phyloP scores from a whole-genome alignment of 2,797 vertebrate species.

The Erpetoichthys calabaricus region DNA sequence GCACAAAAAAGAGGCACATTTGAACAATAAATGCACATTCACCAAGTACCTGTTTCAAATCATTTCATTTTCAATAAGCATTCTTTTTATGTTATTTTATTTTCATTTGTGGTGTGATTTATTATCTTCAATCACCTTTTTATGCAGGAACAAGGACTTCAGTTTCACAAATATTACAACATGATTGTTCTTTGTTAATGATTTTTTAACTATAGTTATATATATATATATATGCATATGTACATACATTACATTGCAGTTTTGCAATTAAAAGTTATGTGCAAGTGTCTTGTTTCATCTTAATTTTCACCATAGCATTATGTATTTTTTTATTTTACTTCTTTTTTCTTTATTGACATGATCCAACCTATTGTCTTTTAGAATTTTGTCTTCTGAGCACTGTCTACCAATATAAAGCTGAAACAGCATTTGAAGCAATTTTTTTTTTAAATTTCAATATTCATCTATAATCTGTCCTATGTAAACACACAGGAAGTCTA shows the following conservation, averaged over 20 bases:
- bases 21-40: conserved; percentile 37
- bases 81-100: conserved; percentile 27
- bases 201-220: too few species aligned
- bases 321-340: too few species aligned
- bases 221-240: too few species aligned
- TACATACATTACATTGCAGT: too few species aligned
- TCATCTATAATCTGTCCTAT: conserved; percentile 14
- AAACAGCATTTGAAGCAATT: conserved; percentile 23
- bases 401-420: too few species aligned
- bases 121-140: conserved; percentile 22
- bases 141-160: conserved; percentile 26
- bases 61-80: conserved; percentile 12
- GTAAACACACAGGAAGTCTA: conserved; percentile 12
- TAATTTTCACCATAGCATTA: too few species aligned
- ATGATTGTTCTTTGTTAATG: too few species aligned
- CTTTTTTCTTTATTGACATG: too few species aligned
- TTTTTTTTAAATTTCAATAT: conserved; percentile 6
- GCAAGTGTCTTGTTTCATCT: too few species aligned
- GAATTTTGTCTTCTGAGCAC: too few species aligned
- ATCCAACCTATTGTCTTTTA: too few species aligned
- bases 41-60: conserved; percentile 35
- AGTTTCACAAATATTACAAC: conserved; percentile 20
- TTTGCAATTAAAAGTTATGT: too few species aligned
- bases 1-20: conserved; percentile 27
- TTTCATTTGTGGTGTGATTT: conserved; percentile 17